Conservation (phyloP, 1,140 invertebrate genomes). For the Hestina assimilis region DNA sequence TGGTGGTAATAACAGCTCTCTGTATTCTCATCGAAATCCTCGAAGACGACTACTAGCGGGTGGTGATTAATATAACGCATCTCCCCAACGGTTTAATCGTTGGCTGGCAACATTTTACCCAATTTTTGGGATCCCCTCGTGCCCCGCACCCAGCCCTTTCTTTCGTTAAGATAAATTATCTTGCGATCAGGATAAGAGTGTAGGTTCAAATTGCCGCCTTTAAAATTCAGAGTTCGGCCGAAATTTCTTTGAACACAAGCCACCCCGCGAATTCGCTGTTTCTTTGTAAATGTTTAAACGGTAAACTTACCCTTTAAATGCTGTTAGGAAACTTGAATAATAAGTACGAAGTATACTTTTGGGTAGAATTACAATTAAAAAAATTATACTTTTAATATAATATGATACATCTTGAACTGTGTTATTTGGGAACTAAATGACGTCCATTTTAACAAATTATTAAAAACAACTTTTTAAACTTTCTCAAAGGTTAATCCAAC, state of each 20-base stretch:
- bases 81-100: constrained; percentile 76
- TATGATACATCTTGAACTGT: too few species aligned
- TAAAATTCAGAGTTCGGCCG: constrained; percentile 71
- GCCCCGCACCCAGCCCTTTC: constrained; percentile 65
- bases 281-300: constrained; percentile 34
- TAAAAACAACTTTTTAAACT: too few species aligned
- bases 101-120: constrained; percentile 77
- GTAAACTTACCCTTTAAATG: constrained; percentile 29
- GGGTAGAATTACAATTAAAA: background rate
- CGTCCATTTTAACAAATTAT: too few species aligned
- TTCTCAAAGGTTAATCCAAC: too few species aligned
- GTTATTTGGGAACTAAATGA: too few species aligned
- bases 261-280: constrained; percentile 27
- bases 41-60: constrained; percentile 66
- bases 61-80: constrained; percentile 78
- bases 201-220: constrained; percentile 76
- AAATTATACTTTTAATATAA: background rate
- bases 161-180: constrained; percentile 78
- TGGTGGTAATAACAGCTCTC: constrained; percentile 41
- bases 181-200: constrained; percentile 76
- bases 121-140: constrained; percentile 67
- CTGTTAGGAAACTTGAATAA: constrained; percentile 19
- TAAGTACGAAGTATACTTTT: constrained; percentile 3
- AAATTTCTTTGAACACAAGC: constrained; percentile 56
- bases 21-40: constrained; percentile 47